A percentile compares a stretch with the other conserved stretches of the same genome.
These are phyloP conservation scores for Apis florea DNA, from an alignment of 1,140 invertebrate genomes.

Conservation along the genomic window DNA sequence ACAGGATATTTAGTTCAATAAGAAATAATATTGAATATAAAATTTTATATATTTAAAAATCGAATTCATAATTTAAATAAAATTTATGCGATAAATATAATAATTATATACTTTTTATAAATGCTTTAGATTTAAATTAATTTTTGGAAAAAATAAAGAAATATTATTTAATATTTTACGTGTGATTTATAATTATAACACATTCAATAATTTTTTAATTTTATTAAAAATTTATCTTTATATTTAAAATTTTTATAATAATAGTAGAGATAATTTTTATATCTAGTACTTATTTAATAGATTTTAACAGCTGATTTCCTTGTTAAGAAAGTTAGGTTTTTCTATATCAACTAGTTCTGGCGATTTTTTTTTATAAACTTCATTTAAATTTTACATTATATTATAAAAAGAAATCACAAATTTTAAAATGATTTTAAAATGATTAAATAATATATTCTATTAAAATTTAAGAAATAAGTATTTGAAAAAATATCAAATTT, in stretches of 20 bases:
- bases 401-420: no score
- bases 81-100: constrained; percentile 1
- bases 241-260: neutral
- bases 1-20: constrained; percentile 83
- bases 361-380: neutral
- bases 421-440: constrained; percentile 1
- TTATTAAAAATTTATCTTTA: neutral
- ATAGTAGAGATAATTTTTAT: neutral
- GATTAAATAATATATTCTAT: neutral
- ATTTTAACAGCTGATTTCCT: neutral
- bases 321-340: constrained; percentile 1
- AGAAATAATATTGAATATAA: neutral
- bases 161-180: neutral
- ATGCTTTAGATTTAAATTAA: neutral
- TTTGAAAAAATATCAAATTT: neutral
- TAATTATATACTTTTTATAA: neutral
- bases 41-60: neutral
- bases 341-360: no score
- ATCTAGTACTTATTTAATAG: neutral
- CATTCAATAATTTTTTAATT: neutral
- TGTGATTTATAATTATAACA: neutral
- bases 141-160: neutral
- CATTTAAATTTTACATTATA: neutral
- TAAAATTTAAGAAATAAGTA: neutral
- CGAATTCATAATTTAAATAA: neutral